A percentile compares a stretch with the other conserved stretches of the same genome.
These are phyloP conservation scores for Xerus rutilus DNA, from an alignment of 2,797 vertebrate species.

Conservation along the genomic window DNA sequence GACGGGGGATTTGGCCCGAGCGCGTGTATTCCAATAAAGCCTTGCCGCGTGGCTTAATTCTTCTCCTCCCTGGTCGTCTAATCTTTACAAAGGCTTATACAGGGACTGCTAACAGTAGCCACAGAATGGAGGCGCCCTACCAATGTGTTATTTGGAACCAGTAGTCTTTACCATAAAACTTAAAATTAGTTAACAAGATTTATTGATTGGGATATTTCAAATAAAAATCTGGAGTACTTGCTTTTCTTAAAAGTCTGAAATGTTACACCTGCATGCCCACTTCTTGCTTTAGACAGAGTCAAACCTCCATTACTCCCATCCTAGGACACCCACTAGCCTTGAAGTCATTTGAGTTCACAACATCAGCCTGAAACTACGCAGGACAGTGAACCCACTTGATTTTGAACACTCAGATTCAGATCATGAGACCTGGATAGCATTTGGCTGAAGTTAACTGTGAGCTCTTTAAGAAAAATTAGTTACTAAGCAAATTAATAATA, in stretches of 20 bases:
- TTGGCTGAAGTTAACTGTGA: not conserved
- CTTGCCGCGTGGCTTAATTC: too few species aligned
- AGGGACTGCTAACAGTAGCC: not conserved
- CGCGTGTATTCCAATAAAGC: too few species aligned
- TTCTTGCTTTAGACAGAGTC: not conserved
- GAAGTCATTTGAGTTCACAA: not conserved
- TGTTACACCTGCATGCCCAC: not conserved
- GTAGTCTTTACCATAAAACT: not conserved
- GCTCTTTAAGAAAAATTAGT: constrained; percentile 56
- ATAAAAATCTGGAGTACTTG: constrained; percentile 5
- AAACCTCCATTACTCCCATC: not conserved
- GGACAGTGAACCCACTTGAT: not conserved
- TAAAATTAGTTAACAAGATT: not conserved
- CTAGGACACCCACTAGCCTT: not conserved
- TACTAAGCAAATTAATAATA: constrained; percentile 38
- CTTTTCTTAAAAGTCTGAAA: constrained; percentile 43
- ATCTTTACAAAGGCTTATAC: too few species aligned
- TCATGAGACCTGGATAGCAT: not conserved
- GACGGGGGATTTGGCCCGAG: too few species aligned
- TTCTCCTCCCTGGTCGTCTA: too few species aligned
- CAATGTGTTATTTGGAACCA: not conserved
- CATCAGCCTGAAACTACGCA: not conserved
- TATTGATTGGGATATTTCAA: constrained; percentile 37
- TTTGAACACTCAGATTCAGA: not conserved
- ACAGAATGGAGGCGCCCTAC: not conserved